phyloP scores from a whole-genome alignment of 2,797 vertebrate species.

The Hylomyscus alleni region DNA sequence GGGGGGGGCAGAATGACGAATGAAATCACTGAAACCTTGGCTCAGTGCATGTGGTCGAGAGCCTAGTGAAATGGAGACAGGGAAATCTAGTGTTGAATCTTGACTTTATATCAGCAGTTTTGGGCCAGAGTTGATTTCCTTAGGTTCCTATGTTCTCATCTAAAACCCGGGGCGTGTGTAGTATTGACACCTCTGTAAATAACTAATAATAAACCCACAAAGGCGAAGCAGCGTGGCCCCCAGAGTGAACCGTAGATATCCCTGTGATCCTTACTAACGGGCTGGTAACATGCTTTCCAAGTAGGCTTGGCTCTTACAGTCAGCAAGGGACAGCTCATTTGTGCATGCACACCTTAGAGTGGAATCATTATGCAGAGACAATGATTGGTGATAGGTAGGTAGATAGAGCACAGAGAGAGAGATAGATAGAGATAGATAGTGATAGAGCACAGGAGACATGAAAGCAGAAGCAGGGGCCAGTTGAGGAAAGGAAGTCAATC shows the following conservation, averaged over 20 bases:
- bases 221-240: background rate
- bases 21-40: conserved; percentile 2
- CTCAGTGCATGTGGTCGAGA: background rate
- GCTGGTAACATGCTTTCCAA: background rate
- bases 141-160: background rate
- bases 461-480: too few relatives aligned
- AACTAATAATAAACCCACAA: conserved; percentile 24
- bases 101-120: background rate
- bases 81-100: background rate
- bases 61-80: background rate
- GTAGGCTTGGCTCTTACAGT: background rate
- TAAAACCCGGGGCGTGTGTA: background rate
- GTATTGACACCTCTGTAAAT: background rate
- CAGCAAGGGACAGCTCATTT: background rate
- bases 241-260: background rate
- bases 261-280: background rate
- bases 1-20: background rate
- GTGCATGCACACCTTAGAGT: background rate
- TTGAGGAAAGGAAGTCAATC: background rate
- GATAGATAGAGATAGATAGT: too few relatives aligned
- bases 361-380: background rate
- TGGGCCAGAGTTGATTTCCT: background rate
- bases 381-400: background rate
- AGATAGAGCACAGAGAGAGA: background rate
- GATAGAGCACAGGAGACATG: background rate